Percentiles rank a stretch among this genome's conserved stretches.
Evolutionary conservation across 2,113 vertebrate species (phyloP).

Genomic region (Cairina moschata): DNA sequence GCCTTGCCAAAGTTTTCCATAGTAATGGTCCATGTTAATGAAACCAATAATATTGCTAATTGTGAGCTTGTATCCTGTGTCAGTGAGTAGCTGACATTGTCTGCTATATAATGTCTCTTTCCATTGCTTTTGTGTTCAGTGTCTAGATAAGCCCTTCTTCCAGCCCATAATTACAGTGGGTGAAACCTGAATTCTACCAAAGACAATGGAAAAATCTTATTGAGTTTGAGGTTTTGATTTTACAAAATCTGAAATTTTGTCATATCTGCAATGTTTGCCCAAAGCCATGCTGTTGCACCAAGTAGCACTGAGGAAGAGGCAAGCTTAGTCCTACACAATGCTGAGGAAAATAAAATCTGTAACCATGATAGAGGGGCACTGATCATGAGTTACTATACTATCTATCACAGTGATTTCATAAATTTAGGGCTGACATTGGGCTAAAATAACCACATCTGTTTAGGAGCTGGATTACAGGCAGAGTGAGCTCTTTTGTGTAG

Average conservation of each 20-base stretch:
- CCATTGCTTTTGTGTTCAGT: neutral
- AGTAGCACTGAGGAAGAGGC: neutral
- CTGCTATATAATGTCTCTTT: neutral
- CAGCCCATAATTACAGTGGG: neutral
- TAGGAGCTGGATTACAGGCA: neutral
- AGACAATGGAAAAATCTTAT: neutral
- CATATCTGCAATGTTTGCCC: neutral
- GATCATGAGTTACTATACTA: neutral
- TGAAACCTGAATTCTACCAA: neutral
- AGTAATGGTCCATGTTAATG: neutral
- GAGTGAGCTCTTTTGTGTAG: neutral
- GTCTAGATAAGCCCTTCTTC: neutral
- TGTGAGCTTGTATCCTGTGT: neutral
- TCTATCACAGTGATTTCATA: neutral
- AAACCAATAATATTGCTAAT: neutral
- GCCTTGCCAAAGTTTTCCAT: neutral
- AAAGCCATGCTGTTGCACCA: neutral
- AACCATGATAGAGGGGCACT: neutral
- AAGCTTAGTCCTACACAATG: neutral
- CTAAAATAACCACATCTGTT: neutral
- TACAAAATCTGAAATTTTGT: neutral
- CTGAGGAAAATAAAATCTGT: neutral
- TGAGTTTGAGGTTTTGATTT: neutral
- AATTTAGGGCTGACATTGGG: neutral
- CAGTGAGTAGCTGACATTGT: neutral